Evolutionary conservation across 1,140 invertebrate species (phyloP), one percentile per base, ranked within the genome.

Genomic region (Teleopsis dalmanni): DNA sequence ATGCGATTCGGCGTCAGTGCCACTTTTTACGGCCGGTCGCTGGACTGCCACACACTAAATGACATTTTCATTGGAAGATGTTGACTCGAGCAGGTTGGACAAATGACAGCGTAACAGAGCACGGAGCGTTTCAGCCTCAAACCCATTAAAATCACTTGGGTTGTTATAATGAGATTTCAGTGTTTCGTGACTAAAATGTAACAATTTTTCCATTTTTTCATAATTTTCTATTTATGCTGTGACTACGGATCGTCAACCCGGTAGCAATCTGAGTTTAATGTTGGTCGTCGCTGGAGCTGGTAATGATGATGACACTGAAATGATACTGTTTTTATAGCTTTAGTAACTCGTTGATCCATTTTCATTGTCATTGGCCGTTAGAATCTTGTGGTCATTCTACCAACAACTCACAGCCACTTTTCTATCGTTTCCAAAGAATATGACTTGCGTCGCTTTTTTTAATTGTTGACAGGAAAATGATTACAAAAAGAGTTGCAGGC

Each of bases 141-240:
- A 2, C 4, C 41, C 25, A 9, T 18, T 13, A 5, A 25, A 27
- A 25, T 29, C n/a, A 29, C n/a, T 40, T 13, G 37, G 19, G 13
- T n/a, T n/a, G 29, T 46, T 46, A 36, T 46, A 46, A 46, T 46
- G 44, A 35, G 21, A n/a, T 31, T 36, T 46, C 31, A 22, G 21
- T n/a, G 35, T 23, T 36, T 46, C 44, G 44, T 46, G 44, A 46
- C 33, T 35, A 33, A 46, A 35, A 27, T 46, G 44, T 46, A 46
- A 46, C 44, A 33, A 16, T 46, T 46, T 46, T 36, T 18, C 9
- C 33, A 34, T 25, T 18, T 33, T 18, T 35, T 46, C 44, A 31
- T n/a, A n/a, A n/a, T n/a, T n/a, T n/a, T n/a, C 44, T 21, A 13
- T 37, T 3, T 10, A 10, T 5, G 11, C 3, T 36, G 5, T 42